Conservation (phyloP, 2,113 vertebrate genomes). For the Mesocricetus auratus region DNA sequence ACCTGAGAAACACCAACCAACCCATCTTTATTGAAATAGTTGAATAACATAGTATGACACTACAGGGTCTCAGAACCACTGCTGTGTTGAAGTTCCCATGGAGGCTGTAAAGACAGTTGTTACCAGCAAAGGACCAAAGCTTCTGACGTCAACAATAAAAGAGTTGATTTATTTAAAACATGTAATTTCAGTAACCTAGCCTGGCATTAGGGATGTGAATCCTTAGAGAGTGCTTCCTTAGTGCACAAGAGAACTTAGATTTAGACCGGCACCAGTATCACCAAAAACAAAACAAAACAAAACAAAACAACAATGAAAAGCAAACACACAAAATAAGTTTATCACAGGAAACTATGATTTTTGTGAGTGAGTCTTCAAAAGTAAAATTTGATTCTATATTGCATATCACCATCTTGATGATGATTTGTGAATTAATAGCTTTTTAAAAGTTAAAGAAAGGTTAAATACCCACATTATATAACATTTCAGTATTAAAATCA, state of each 20-base stretch:
- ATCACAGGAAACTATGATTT: not conserved
- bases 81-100: not conserved
- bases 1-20: not conserved
- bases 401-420: not conserved
- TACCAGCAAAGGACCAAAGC: not conserved
- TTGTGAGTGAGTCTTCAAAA: not conserved
- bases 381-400: not conserved
- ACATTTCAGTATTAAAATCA: constrained; percentile 25
- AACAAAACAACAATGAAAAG: no score
- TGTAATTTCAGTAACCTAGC: not conserved
- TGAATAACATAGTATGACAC: not conserved
- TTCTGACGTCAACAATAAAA: constrained; percentile 11
- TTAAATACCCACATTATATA: constrained; percentile 18
- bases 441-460: not conserved
- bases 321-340: not conserved
- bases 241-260: not conserved
- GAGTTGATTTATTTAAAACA: not conserved
- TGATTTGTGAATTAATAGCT: constrained; percentile 4
- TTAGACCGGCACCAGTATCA: not conserved
- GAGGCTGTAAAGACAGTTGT: not conserved
- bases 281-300: no score
- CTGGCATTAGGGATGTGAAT: not conserved
- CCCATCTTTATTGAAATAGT: not conserved
- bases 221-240: not conserved
- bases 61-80: not conserved